Base-by-base conservation (phyloP, 2,888 invertebrate species). In the Petrophora chlorosata region DNA sequence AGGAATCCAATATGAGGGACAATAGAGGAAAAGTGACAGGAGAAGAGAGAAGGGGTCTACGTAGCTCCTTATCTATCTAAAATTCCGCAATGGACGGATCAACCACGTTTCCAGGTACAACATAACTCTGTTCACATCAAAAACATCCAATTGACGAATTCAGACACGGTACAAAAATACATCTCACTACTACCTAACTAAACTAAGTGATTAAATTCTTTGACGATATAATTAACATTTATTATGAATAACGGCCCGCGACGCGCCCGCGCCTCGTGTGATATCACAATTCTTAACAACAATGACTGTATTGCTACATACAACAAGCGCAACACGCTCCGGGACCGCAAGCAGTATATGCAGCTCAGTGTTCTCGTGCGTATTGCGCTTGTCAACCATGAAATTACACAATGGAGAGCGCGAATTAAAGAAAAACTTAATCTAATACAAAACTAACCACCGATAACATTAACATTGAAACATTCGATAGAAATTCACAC, bases 31-130 rank as follows among this genome's bases (percentile, higher is more conserved):
- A 42, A 40, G 17, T 45, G 34, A 49, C 33, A 47, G 45, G 45
- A 42, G 32, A 44, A 29, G 41, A 56, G 41, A 50, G 57, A 56
- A 63, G 67, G 72, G 63, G 29, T 61, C 77, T 84, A 82, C 67
- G 62, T 67, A 75, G 77, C 78, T 79, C 76, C 79, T 84, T 82
- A 84, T 70, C 66, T 76, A 79, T 63, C 78, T 82, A 82, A 73
- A 79, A 75, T 68, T 82, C 85, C 86, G 84, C 67, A 65, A 63
- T 85, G 88, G 88, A 88, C 88, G 88, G 88, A 88, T 79, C 70
- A 69, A 78, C 76, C 70, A 69, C 71, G 45, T 40, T 70, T 67
- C 73, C 85, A 87, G 85, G 85, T 87, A 87, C 85, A 84, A 82
- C 70, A 56, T 77, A 83, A 81, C 66, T 59, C 61, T 61, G 59